Conservation (phyloP, 2,797 vertebrate species). For the Antennarius maculatus region DNA sequence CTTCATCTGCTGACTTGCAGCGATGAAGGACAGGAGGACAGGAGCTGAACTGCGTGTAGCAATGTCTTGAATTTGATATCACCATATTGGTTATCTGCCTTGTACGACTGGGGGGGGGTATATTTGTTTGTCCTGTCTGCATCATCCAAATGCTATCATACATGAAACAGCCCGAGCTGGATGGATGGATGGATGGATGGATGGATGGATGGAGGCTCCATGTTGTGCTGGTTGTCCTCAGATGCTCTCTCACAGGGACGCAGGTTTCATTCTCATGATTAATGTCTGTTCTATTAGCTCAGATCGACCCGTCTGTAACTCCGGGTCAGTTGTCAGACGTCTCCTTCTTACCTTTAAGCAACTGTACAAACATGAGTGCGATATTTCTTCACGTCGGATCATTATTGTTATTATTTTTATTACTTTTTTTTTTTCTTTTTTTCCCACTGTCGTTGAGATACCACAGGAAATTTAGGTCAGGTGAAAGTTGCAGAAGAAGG, state of each 20-base stretch:
- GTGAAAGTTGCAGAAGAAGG: slow-evolving; percentile 23
- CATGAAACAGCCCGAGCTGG: slow-evolving; percentile 44
- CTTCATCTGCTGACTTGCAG: slow-evolving; percentile 62
- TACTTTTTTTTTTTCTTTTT: no score
- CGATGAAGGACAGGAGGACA: slow-evolving; percentile 54
- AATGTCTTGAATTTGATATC: slow-evolving; percentile 55
- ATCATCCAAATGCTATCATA: slow-evolving; percentile 46
- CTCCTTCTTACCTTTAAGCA: slow-evolving; percentile 27
- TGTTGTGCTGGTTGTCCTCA: slow-evolving; percentile 59
- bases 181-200: slow-evolving; percentile 31
- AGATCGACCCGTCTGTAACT: slow-evolving; percentile 37
- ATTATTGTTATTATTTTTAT: slow-evolving; percentile 5
- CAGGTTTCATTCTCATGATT: slow-evolving; percentile 37
- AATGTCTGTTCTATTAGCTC: slow-evolving; percentile 48
- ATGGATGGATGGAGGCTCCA: slow-evolving; percentile 32
- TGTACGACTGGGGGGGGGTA: slow-evolving; percentile 42
- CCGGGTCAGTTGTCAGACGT: slow-evolving; percentile 40
- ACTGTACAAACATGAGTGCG: slow-evolving; percentile 43
- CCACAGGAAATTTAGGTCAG: slow-evolving; percentile 35
- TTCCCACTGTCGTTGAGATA: slow-evolving; percentile 28
- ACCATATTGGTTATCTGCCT: slow-evolving; percentile 63
- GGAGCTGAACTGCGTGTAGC: slow-evolving; percentile 46
- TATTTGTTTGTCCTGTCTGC: slow-evolving; percentile 53
- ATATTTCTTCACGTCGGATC: slow-evolving; percentile 37
- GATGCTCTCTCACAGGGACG: slow-evolving; percentile 49